These are phyloP conservation scores for Himalopsyche tibetana DNA, from an alignment of 2,888 invertebrate genomes.

Conservation along the genomic window DNA sequence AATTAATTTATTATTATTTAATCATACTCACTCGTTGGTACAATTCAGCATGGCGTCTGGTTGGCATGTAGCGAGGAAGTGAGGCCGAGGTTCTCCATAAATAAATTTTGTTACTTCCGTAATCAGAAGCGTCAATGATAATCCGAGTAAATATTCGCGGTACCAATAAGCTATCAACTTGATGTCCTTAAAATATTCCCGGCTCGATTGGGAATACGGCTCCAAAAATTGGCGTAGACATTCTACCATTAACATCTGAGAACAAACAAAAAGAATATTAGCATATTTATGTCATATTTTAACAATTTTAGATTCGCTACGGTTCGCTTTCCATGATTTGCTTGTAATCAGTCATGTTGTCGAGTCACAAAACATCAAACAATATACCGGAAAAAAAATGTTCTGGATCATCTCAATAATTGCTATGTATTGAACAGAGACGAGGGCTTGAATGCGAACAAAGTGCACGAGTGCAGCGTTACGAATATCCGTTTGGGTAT, in stretches of 20 bases:
- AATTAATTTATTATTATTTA: slow-evolving; percentile 36
- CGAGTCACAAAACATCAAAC: too few species aligned
- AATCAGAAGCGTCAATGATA: slow-evolving; percentile 79
- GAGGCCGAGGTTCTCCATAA: slow-evolving; percentile 85
- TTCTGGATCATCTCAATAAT: too few species aligned
- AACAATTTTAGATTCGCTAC: too few species aligned
- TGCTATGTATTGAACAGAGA: too few species aligned
- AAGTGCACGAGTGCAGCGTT: too few species aligned
- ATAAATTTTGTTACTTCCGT: slow-evolving; percentile 82
- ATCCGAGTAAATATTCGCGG: slow-evolving; percentile 80
- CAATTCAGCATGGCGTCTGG: slow-evolving; percentile 82
- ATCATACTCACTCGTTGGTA: slow-evolving; percentile 71
- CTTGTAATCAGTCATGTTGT: too few species aligned
- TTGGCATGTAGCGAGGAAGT: slow-evolving; percentile 84
- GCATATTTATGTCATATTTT: not conserved
- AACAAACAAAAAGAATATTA: slow-evolving; percentile 26
- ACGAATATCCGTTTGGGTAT: too few species aligned
- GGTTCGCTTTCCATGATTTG: too few species aligned
- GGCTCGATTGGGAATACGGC: slow-evolving; percentile 14
- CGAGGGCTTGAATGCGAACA: too few species aligned
- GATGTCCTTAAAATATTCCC: slow-evolving; percentile 67
- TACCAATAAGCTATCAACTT: slow-evolving; percentile 75
- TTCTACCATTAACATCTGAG: slow-evolving; percentile 49
- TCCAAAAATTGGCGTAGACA: not conserved
- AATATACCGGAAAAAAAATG: too few species aligned